Evolutionary conservation across 2,113 vertebrate species (phyloP).

Genomic region (Regulus satrapa): DNA sequence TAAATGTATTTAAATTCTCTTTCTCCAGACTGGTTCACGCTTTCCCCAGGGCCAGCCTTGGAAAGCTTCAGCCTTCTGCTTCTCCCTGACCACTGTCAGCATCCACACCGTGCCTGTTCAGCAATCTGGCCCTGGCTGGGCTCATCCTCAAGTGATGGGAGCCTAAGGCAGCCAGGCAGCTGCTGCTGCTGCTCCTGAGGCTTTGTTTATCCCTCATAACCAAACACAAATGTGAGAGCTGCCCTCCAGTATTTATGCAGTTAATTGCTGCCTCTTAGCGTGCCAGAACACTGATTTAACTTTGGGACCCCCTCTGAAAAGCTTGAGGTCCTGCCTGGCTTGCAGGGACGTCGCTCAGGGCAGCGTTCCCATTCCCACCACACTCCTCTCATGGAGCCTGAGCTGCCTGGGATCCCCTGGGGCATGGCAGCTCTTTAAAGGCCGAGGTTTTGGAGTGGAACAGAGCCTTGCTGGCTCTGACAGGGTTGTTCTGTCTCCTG

Average conservation of each 20-base stretch:
- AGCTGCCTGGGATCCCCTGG: background rate
- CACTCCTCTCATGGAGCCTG: fast-evolving
- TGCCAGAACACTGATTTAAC: background rate
- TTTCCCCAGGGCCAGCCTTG: too few relatives aligned
- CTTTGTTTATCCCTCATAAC: background rate
- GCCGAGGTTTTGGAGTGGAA: background rate
- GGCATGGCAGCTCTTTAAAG: background rate
- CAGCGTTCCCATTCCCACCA: background rate
- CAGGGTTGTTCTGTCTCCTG: background rate
- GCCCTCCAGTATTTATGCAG: background rate
- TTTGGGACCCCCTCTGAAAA: background rate
- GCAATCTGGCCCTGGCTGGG: background rate
- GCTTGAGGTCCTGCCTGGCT: background rate
- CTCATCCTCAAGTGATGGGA: background rate
- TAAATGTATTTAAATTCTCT: too few relatives aligned
- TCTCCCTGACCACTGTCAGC: too few relatives aligned
- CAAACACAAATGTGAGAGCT: background rate
- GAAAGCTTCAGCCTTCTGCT: too few relatives aligned
- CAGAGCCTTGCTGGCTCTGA: background rate
- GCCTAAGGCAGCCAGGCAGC: background rate
- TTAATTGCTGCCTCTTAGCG: background rate
- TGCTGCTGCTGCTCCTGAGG: background rate
- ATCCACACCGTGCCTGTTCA: background rate
- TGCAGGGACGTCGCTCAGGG: background rate
- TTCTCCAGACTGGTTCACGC: too few relatives aligned